Conservation (phyloP, 2,888 invertebrate species). For the Melanotus villosus region DNA sequence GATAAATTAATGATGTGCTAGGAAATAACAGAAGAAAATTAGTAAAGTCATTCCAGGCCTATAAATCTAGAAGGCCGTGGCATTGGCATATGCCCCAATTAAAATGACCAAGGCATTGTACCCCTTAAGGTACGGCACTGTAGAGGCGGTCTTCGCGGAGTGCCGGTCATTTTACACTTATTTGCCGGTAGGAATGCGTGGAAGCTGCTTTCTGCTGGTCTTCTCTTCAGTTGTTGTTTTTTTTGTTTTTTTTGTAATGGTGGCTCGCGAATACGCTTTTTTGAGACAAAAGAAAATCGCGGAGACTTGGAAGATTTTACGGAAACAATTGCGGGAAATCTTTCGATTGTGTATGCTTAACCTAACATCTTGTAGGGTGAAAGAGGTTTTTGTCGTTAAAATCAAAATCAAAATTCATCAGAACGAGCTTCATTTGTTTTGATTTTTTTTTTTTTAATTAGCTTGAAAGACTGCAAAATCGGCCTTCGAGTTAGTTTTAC, state of each 20-base stretch:
- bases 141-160: conserved; percentile 39
- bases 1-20: conserved; percentile 61
- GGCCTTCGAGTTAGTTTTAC: too few species aligned
- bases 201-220: conserved; percentile 33
- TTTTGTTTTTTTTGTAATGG: background rate
- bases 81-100: conserved; percentile 64
- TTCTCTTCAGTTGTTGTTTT: background rate
- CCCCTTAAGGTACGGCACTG: conserved; percentile 26
- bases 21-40: conserved; percentile 59
- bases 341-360: too few species aligned
- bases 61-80: conserved; percentile 62
- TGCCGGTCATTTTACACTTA: conserved; percentile 43
- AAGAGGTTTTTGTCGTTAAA: too few species aligned
- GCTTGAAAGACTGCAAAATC: too few species aligned
- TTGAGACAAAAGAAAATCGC: background rate
- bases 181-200: conserved; percentile 40
- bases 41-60: conserved; percentile 61
- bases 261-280: background rate
- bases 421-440: too few species aligned
- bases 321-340: too few species aligned
- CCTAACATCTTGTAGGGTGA: too few species aligned
- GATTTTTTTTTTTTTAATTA: too few species aligned
- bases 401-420: too few species aligned
- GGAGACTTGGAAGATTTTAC: too few species aligned
- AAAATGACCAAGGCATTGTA: conserved; percentile 52